Percentiles rank a stretch among this genome's conserved stretches.
Conservation (phyloP, 35 echinoderm and acorn worm genomes). For the Lytechinus pictus region DNA sequence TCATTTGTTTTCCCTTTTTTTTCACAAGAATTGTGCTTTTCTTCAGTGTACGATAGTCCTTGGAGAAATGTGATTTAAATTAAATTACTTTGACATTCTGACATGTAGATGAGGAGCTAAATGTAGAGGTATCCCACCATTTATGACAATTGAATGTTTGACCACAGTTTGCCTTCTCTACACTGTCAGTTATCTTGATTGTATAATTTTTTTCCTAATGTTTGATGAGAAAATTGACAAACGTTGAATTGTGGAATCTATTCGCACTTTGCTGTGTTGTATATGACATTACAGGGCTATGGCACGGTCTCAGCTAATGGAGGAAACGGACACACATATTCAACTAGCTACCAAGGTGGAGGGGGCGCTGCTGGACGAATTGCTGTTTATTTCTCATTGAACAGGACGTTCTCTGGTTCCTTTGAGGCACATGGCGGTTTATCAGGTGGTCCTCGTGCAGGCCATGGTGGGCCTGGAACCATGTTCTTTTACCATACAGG, state of each 20-base stretch:
- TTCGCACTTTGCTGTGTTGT: background rate
- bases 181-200: too few species aligned
- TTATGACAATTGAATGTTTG: too few species aligned
- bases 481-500: slow-evolving; percentile 89
- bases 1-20: too few species aligned
- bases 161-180: too few species aligned
- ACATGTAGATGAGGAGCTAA: too few species aligned
- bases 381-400: slow-evolving; percentile 82
- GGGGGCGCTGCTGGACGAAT: slow-evolving; percentile 85
- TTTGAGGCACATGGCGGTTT: slow-evolving; percentile 82
- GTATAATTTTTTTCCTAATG: too few species aligned
- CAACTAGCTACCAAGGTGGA: slow-evolving; percentile 60
- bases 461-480: slow-evolving; percentile 81
- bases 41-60: too few species aligned
- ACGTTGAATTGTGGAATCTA: background rate
- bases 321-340: slow-evolving; percentile 61
- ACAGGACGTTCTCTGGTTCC: slow-evolving; percentile 82
- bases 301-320: slow-evolving; percentile 75
- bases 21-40: too few species aligned
- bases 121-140: too few species aligned
- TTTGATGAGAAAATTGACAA: too few species aligned
- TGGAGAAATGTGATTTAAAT: too few species aligned
- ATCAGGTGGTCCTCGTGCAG: slow-evolving; percentile 59
- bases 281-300: slow-evolving; percentile 67
- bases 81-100: too few species aligned